Conservation (phyloP, 2,797 vertebrate species). For the Nannoperca obscura region DNA sequence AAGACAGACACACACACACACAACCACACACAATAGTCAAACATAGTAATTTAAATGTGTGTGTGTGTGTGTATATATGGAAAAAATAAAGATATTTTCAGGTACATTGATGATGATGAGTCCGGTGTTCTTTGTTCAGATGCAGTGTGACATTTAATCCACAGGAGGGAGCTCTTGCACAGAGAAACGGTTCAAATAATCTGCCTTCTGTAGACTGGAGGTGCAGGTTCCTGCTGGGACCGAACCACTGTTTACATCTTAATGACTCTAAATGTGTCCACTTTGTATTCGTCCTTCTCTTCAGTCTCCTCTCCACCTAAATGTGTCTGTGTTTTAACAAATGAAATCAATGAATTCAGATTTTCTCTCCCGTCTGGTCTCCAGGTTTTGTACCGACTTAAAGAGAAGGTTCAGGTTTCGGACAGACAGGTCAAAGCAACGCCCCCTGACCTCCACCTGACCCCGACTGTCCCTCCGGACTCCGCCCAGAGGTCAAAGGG, state of each 20-base stretch:
- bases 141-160: constrained; percentile 30
- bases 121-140: neutral
- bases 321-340: too few species aligned
- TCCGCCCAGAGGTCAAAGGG: constrained; percentile 78
- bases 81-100: neutral
- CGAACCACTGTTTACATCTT: neutral
- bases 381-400: constrained; percentile 94
- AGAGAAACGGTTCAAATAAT: neutral
- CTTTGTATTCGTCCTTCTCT: neutral
- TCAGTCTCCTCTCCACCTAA: neutral
- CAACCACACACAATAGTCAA: too few species aligned
- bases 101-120: neutral
- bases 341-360: neutral
- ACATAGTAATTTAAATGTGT: too few species aligned
- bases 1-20: neutral
- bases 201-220: neutral
- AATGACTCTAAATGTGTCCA: neutral
- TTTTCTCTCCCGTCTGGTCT: neutral
- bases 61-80: too few species aligned
- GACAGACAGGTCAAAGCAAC: constrained; percentile 90
- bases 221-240: too few species aligned
- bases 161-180: constrained; percentile 46
- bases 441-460: constrained; percentile 87
- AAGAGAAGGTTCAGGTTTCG: constrained; percentile 91
- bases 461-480: constrained; percentile 80